Percentiles rank a stretch among this genome's conserved stretches.
phyloP scores from a whole-genome alignment of 2,113 vertebrate species.

The Gambusia holbrooki region DNA sequence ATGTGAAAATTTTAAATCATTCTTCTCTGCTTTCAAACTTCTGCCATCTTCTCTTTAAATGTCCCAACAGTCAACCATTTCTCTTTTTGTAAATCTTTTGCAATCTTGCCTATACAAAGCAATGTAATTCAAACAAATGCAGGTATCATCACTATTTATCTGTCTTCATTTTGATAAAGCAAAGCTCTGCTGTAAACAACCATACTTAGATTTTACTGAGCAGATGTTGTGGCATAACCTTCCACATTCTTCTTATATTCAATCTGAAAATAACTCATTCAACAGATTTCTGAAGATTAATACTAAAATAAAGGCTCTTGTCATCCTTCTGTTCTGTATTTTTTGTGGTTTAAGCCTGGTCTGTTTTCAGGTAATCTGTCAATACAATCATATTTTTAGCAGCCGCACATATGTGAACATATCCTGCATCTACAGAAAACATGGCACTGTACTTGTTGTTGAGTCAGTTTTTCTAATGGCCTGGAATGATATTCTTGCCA shows the following conservation, averaged over 20 bases:
- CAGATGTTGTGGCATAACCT: constrained; percentile 23
- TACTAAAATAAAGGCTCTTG: background rate
- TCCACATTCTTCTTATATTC: background rate
- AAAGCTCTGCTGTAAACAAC: too few relatives aligned
- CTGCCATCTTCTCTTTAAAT: too few relatives aligned
- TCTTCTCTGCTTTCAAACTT: too few relatives aligned
- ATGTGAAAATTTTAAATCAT: too few relatives aligned
- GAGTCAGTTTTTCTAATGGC: background rate
- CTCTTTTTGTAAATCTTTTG: too few relatives aligned
- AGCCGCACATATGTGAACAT: background rate
- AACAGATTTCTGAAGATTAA: constrained; percentile 5
- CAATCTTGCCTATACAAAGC: too few relatives aligned
- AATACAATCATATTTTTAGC: background rate
- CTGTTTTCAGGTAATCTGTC: background rate
- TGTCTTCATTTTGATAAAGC: too few relatives aligned
- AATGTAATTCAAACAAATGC: too few relatives aligned
- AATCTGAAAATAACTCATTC: background rate
- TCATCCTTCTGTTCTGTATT: constrained; percentile 12
- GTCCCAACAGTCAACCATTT: too few relatives aligned
- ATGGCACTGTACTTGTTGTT: background rate
- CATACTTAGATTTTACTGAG: background rate
- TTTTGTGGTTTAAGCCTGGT: background rate
- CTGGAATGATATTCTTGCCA: background rate
- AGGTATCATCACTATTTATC: too few relatives aligned
- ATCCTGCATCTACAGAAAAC: background rate